Evolutionary conservation across 1,140 invertebrate species (phyloP).

Genomic region (Centruroides sculpturatus): DNA sequence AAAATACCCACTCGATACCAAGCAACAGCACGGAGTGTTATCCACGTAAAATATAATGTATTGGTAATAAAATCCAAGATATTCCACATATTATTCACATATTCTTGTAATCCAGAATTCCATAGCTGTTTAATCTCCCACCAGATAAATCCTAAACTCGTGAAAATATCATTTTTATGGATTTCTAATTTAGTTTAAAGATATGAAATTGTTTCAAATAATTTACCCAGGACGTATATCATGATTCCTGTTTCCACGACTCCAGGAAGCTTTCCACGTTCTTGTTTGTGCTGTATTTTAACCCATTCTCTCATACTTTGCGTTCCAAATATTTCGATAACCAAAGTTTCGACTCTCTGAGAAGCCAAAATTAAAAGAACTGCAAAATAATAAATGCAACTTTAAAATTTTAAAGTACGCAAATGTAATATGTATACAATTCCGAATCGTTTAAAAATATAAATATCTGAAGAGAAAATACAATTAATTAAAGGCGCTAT

Average conservation of each 20-base stretch:
- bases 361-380: conserved; percentile 66
- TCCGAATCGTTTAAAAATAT: no score
- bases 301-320: conserved; percentile 52
- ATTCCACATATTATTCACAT: conserved; percentile 89
- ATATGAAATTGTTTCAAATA: not conserved
- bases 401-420: no score
- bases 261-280: conserved; percentile 68
- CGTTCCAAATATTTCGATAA: conserved; percentile 57
- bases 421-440: no score
- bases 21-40: conserved; percentile 62
- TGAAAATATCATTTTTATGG: no score
- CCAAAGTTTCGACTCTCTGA: conserved; percentile 58
- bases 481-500: no score
- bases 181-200: no score
- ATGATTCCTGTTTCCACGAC: conserved; percentile 67
- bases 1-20: conserved; percentile 30
- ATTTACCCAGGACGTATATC: conserved; percentile 61
- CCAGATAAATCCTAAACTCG: conserved; percentile 62
- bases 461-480: no score
- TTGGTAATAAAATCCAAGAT: conserved; percentile 93
- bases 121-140: conserved; percentile 75
- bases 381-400: conserved; percentile 23
- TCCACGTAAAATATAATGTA: conserved; percentile 81
- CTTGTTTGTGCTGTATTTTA: conserved; percentile 54
- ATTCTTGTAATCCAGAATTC: conserved; percentile 72